Percentiles rank a stretch among this genome's conserved stretches.
phyloP scores from a whole-genome alignment of 2,888 invertebrate genomes.

The Cheilosia urbana region DNA sequence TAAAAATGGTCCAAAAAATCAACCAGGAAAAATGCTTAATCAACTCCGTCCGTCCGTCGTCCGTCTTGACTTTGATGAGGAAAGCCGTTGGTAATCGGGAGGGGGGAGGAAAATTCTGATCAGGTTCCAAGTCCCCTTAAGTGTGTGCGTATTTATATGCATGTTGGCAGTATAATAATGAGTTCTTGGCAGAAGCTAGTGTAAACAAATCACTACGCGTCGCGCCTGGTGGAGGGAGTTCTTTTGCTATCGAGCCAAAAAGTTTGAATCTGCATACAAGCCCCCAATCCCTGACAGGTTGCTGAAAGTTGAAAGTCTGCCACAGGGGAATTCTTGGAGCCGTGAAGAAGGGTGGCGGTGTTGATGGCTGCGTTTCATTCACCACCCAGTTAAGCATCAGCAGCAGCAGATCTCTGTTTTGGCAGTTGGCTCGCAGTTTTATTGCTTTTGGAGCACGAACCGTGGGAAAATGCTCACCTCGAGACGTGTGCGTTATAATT shows the following conservation, averaged over 20 bases:
- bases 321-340: slow-evolving; percentile 37
- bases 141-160: slow-evolving; percentile 52
- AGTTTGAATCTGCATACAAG: slow-evolving; percentile 53
- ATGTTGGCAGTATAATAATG: slow-evolving; percentile 54
- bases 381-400: background rate
- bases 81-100: background rate
- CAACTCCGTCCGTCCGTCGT: slow-evolving; percentile 34
- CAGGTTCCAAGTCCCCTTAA: slow-evolving; percentile 52
- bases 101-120: slow-evolving; percentile 50
- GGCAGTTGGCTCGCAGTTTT: slow-evolving; percentile 57
- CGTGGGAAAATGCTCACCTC: slow-evolving; percentile 69
- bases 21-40: slow-evolving; percentile 25
- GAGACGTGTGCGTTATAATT: slow-evolving; percentile 36
- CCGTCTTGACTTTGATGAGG: slow-evolving; percentile 26
- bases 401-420: slow-evolving; percentile 17
- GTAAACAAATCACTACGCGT: slow-evolving; percentile 67
- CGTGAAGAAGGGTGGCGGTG: slow-evolving; percentile 33
- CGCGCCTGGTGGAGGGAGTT: slow-evolving; percentile 33
- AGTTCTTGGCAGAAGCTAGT: slow-evolving; percentile 69
- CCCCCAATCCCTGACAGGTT: slow-evolving; percentile 51
- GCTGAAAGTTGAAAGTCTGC: slow-evolving; percentile 54
- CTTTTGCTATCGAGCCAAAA: slow-evolving; percentile 62
- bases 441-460: slow-evolving; percentile 57
- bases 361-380: slow-evolving; percentile 33
- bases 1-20: slow-evolving; percentile 28